Evolutionary conservation across 2,797 vertebrate species (phyloP), one percentile per base, ranked within the genome.

Genomic region (Tiaroga cobitis): DNA sequence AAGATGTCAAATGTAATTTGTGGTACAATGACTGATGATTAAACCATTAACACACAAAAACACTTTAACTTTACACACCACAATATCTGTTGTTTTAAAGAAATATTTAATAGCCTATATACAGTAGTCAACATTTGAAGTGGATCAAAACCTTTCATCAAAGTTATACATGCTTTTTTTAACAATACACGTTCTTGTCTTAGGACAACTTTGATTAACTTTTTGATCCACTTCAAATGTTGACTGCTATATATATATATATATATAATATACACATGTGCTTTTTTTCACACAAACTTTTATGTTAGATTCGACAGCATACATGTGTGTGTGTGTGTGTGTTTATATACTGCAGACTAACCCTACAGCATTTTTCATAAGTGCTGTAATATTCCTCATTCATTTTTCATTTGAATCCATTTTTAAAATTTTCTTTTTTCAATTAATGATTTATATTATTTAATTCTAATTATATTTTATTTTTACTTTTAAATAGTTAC

Each of bases 1-100:
- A 94, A 94, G 92, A 84, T 65, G 83, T 67, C 72, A 86, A 87
- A 77, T 85, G 74, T 49, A 46, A 32, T 63, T 19, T 26, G 24
- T 81, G 51, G 16, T 3, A 7, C 76, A 75, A 61, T 56, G 19
- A 65, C 43, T 80, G 72, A 18, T 65, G 15, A 80, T 29, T 74
- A 87, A 82, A 77, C 51, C 84, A 72, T 79, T 63, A 73, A 46
- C 41, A 49, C 72, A 87, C 15, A 80, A 2, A 83, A 21, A 56
- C 11, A 77, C 32, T 21, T 56, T 34, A 16, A 19, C 0, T 4
- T 46, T 46, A 46, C 43, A 43, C 43, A 46, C 43, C 4, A 46
- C 46, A 46, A 16, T 46, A 0, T 46, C 15, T 15, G 46, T 79
- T 32, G 8, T 9, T 41, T 41, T 29, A 43, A 43, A 15, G 6